Evolutionary conservation across 2,888 invertebrate genomes (phyloP).

Genomic region (Lysandra coridon): DNA sequence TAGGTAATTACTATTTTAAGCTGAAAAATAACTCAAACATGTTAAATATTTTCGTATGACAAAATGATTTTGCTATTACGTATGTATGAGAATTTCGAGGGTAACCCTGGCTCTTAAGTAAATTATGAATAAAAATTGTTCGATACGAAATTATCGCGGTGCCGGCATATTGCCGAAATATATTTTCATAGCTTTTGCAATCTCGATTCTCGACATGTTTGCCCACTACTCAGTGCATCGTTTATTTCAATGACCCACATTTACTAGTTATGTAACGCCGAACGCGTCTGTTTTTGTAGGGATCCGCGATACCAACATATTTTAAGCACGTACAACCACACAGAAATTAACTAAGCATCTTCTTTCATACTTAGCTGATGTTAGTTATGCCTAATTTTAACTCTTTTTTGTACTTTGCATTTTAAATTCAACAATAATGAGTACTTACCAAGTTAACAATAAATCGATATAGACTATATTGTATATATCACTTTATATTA

Average conservation of each 20-base stretch:
- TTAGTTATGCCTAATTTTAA: not conserved
- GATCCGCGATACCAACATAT: not conserved
- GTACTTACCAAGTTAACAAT: too few relatives aligned
- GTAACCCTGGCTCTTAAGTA: too few relatives aligned
- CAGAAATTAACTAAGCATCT: not conserved
- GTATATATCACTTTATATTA: too few relatives aligned
- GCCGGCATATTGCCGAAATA: slow-evolving; percentile 5
- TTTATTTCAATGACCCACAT: slow-evolving; percentile 30
- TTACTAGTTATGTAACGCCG: slow-evolving; percentile 24
- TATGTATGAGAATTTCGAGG: too few relatives aligned
- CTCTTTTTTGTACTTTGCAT: too few relatives aligned
- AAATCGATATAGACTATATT: too few relatives aligned
- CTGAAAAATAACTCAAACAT: too few relatives aligned
- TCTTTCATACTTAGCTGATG: not conserved
- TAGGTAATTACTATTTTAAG: too few relatives aligned
- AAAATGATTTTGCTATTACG: too few relatives aligned
- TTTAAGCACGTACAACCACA: not conserved
- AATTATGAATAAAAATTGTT: not conserved
- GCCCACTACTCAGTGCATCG: slow-evolving; percentile 6
- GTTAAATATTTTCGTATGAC: too few relatives aligned
- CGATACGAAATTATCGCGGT: not conserved
- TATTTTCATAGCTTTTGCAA: not conserved
- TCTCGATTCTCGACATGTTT: not conserved
- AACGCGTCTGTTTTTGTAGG: slow-evolving; percentile 10
- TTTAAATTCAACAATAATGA: too few relatives aligned